Percentiles rank a stretch among this genome's conserved stretches.
Conservation (phyloP, 1,140 invertebrate species). For the Drosophila serrata region DNA sequence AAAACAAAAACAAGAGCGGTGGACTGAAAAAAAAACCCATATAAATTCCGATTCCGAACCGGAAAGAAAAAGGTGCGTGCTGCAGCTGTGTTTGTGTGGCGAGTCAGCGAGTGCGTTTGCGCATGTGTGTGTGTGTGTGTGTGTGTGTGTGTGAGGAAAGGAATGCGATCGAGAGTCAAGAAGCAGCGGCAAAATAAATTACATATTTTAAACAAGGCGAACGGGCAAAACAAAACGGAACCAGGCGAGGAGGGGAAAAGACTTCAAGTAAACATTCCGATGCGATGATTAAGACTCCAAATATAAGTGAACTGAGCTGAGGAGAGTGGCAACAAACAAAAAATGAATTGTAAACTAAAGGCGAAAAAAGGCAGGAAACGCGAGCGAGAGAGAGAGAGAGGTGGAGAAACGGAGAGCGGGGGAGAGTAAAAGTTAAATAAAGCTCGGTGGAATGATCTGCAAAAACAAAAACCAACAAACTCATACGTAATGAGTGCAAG, state of each 20-base stretch:
- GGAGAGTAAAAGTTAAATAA: slow-evolving; percentile 83
- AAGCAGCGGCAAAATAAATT: slow-evolving; percentile 79
- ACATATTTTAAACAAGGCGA: slow-evolving; percentile 69
- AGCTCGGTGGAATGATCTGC: slow-evolving; percentile 79
- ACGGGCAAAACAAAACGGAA: slow-evolving; percentile 52
- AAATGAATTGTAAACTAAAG: slow-evolving; percentile 66
- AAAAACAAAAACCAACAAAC: slow-evolving; percentile 72
- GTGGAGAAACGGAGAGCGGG: neutral
- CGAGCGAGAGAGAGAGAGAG: neutral
- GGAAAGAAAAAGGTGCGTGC: slow-evolving; percentile 78
- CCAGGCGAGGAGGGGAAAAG: slow-evolving; percentile 26
- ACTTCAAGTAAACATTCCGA: slow-evolving; percentile 82
- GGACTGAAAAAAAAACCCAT: slow-evolving; percentile 61
- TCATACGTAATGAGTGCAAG: slow-evolving; percentile 75
- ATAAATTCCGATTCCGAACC: slow-evolving; percentile 76
- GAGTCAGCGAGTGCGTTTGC: slow-evolving; percentile 1
- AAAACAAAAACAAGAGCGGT: slow-evolving; percentile 20
- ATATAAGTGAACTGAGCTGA: slow-evolving; percentile 78
- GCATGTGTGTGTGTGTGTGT: neutral
- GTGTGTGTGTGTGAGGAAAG: slow-evolving; percentile 62
- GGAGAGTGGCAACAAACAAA: slow-evolving; percentile 67
- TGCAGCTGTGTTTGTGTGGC: slow-evolving; percentile 40
- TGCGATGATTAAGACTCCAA: slow-evolving; percentile 84
- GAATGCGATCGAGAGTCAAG: slow-evolving; percentile 64
- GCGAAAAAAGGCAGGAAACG: slow-evolving; percentile 24